phyloP scores from a whole-genome alignment of 2,113 vertebrate genomes.

The Scortum barcoo region DNA sequence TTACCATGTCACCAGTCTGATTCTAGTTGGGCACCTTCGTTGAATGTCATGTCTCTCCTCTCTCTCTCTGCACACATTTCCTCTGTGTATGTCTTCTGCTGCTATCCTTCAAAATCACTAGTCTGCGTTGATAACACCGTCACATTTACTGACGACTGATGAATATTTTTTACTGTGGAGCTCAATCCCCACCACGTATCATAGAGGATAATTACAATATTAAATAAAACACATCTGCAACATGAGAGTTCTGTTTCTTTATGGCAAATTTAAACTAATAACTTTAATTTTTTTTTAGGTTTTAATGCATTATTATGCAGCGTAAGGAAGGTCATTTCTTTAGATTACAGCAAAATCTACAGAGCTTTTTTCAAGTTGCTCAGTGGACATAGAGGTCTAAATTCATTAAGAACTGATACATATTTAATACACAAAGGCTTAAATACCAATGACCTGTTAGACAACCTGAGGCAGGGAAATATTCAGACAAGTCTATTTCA shows the following conservation, averaged over 20 bases:
- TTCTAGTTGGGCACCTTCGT: too few relatives aligned
- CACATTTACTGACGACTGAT: background rate
- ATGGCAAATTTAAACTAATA: background rate
- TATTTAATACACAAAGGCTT: background rate
- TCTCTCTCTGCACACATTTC: background rate
- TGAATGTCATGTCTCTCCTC: too few relatives aligned
- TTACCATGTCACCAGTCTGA: too few relatives aligned
- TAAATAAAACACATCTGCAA: background rate
- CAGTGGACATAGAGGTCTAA: constrained; percentile 9
- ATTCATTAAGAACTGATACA: background rate
- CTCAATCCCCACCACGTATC: background rate
- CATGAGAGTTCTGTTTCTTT: background rate
- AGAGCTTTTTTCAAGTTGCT: constrained; percentile 1
- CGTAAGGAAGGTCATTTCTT: constrained; percentile 8
- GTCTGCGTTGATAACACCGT: too few relatives aligned
- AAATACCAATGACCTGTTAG: constrained; percentile 36
- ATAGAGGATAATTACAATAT: background rate
- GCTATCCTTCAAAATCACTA: background rate
- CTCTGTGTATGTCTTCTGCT: background rate
- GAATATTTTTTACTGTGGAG: background rate
- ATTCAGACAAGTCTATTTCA: constrained; percentile 34
- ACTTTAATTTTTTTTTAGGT: background rate
- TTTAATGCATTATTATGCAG: background rate
- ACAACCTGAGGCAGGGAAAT: constrained; percentile 21
- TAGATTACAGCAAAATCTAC: background rate